Base-by-base conservation (phyloP, 1,140 invertebrate genomes). In the Drosophila busckii region DNA sequence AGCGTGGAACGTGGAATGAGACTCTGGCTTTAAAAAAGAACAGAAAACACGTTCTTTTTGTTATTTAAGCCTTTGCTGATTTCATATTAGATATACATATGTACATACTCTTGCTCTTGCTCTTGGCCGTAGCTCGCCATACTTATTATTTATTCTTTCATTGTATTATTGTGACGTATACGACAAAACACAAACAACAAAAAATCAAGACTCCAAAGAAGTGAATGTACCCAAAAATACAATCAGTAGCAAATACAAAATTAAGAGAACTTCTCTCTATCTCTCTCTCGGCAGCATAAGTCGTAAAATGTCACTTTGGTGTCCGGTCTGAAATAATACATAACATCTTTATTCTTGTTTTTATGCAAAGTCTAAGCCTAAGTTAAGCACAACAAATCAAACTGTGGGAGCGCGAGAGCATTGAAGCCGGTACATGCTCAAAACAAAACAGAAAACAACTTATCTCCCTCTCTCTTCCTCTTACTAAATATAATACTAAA, bases 41-140 rank as follows among this genome's bases (percentile, higher is more conserved):
- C 45, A 19, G 48, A 28, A 75, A 76, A 76, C 70, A 66, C 55
- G 69, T 71, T 71, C 68, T 52, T 66, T 34, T 52, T 56, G 26
- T 53, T 41, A 32, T 52, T 55, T 67, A 13, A 23, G 42, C 25
- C 20, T 50, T 56, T 71, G 66, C 66, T 76, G 64, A 76, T 76
- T 76, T 70, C 60, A 61, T 76, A 75, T 75, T 63, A 63, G 65
- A 63, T 59, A 59, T 76, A 70, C 53, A 58, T 65, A 34, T 41
- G 35, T 29, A 23, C 46, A 42, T 54, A 29, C 28, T 40, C 41
- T 60, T 54, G 40, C 17, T 41, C 28, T 50, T 52, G 42, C 59
- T 40, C 10, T 32, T 25, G 16, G n/a, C 17, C 9, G 28, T 20
- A 17, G 6, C 13, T 19, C n/a, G n/a, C n/a, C n/a, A 31, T 52